phyloP scores from a whole-genome alignment of 1,140 invertebrate genomes.

The Zaprionus tsacasi region DNA sequence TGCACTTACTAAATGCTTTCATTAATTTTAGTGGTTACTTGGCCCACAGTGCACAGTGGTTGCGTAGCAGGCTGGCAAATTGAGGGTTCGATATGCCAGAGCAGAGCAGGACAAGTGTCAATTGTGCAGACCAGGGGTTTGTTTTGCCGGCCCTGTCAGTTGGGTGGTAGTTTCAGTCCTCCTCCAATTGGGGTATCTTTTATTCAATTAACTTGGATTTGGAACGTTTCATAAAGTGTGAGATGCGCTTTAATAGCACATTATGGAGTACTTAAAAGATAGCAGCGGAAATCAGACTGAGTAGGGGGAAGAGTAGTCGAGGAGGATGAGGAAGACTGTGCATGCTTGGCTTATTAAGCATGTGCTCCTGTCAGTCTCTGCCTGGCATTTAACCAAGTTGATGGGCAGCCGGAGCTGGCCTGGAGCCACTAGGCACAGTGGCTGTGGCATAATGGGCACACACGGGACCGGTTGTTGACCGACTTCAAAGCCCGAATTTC shows the following conservation, averaged over 20 bases:
- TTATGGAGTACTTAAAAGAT: slow-evolving; percentile 24
- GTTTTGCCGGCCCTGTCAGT: not conserved
- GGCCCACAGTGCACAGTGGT: slow-evolving; percentile 33
- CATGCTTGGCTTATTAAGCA: slow-evolving; percentile 34
- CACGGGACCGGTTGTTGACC: slow-evolving; percentile 56
- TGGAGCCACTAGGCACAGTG: slow-evolving; percentile 27
- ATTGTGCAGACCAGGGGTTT: slow-evolving; percentile 41
- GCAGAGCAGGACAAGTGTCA: slow-evolving; percentile 65
- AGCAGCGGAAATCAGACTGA: slow-evolving; percentile 26
- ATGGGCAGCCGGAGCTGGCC: slow-evolving; percentile 27
- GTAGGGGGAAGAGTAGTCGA: not conserved
- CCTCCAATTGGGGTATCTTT: slow-evolving; percentile 13
- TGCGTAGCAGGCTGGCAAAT: slow-evolving; percentile 18
- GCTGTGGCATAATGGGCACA: slow-evolving; percentile 79
- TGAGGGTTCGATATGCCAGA: slow-evolving; percentile 15
- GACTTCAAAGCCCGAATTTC: slow-evolving; percentile 44
- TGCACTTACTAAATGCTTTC: slow-evolving; percentile 75
- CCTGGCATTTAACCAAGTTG: slow-evolving; percentile 19
- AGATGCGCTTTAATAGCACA: slow-evolving; percentile 33
- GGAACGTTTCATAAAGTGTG: slow-evolving; percentile 51
- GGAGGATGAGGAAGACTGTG: not conserved
- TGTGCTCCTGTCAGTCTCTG: slow-evolving; percentile 34
- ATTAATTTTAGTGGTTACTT: slow-evolving; percentile 79
- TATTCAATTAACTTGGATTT: slow-evolving; percentile 76
- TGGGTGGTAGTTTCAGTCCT: not conserved